phyloP scores from a whole-genome alignment of 2,797 vertebrate genomes.

The Periparus ater region DNA sequence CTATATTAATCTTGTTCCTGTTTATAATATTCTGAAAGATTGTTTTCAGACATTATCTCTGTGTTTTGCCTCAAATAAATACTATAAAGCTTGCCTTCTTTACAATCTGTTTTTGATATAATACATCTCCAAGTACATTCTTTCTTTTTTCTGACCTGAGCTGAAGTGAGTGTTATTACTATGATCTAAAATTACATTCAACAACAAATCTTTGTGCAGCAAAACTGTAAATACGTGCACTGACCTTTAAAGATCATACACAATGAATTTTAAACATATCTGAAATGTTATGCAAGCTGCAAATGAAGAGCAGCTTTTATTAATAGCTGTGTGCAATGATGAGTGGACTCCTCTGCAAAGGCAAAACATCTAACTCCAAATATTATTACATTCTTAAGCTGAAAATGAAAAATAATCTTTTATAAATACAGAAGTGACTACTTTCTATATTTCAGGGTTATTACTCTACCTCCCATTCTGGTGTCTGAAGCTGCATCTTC shows the following conservation, averaged over 20 bases:
- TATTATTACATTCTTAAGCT: background rate
- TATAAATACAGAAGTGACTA: background rate
- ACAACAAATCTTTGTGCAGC: background rate
- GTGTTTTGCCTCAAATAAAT: background rate
- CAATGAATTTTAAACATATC: constrained; percentile 14
- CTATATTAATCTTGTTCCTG: background rate
- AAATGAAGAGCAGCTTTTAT: background rate
- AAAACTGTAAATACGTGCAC: background rate
- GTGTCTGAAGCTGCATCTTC: background rate
- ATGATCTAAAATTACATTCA: background rate
- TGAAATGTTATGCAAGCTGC: background rate
- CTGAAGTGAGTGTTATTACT: background rate
- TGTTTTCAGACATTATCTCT: background rate
- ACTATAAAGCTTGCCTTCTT: background rate
- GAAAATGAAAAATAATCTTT: background rate
- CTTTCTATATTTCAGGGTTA: background rate
- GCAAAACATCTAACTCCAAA: background rate
- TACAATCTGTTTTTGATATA: background rate
- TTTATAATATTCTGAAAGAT: background rate
- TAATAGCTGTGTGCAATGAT: background rate
- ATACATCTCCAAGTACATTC: background rate
- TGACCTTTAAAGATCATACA: constrained; percentile 17
- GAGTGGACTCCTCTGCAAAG: background rate
- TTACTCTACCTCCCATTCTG: background rate
- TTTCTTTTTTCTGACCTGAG: background rate